A percentile compares a stretch with the other conserved stretches of the same genome.
Conservation (phyloP, 2,113 vertebrate species). For the Clupea harengus region DNA sequence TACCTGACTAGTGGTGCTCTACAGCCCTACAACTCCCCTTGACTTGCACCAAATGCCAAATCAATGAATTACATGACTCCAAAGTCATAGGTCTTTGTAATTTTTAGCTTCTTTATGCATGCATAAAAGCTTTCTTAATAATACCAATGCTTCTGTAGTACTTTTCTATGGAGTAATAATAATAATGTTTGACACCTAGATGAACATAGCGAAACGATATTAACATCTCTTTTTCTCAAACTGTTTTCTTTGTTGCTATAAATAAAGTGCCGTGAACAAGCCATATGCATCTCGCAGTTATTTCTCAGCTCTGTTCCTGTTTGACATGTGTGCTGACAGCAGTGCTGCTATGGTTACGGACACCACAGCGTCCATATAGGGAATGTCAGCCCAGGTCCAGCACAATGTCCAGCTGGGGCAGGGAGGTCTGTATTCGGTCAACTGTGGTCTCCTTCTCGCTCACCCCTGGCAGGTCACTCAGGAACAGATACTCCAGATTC, state of each 20-base stretch:
- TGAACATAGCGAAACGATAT: not conserved
- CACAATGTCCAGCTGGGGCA: slow-evolving; percentile 78
- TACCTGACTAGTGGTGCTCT: slow-evolving; percentile 57
- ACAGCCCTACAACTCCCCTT: slow-evolving; percentile 49
- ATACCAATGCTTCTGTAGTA: slow-evolving; percentile 33
- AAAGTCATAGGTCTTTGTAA: slow-evolving; percentile 19
- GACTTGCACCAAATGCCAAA: slow-evolving; percentile 68
- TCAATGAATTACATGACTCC: slow-evolving; percentile 30
- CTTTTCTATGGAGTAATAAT: slow-evolving; percentile 31
- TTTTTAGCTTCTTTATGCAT: slow-evolving; percentile 14
- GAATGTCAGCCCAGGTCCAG: slow-evolving; percentile 69
- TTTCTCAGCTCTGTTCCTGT: slow-evolving; percentile 9
- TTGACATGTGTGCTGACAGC: not conserved
- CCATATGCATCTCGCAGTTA: not conserved
- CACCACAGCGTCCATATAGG: not conserved
- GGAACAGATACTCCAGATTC: slow-evolving; percentile 84
- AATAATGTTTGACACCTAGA: slow-evolving; percentile 13
- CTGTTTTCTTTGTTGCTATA: slow-evolving; percentile 19
- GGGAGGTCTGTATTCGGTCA: slow-evolving; percentile 74
- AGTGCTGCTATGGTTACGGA: not conserved
- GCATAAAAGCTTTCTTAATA: slow-evolving; percentile 24
- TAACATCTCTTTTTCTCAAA: slow-evolving; percentile 10
- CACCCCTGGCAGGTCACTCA: slow-evolving; percentile 90
- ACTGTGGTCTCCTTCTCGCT: slow-evolving; percentile 74
- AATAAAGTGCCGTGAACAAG: slow-evolving; percentile 42